Evolutionary conservation across 2,113 vertebrate genomes (phyloP).

Genomic region (zebrafish (Danio rerio)): GRCz12tu NC_133192.1:30006501-30007000

Average conservation of each 20-base stretch:
- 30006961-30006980: constrained; percentile 27
- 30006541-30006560: constrained; percentile 36
- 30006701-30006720: constrained; percentile 58
- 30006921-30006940: constrained; percentile 21
- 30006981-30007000: constrained; percentile 12
- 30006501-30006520: constrained; percentile 53
- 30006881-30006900: constrained; percentile 30
- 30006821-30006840: constrained; percentile 29
- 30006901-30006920: constrained; percentile 2
- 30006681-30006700: constrained; percentile 54
- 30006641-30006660: constrained; percentile 21
- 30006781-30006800: constrained; percentile 54
- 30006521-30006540: constrained; percentile 52
- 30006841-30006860: constrained; percentile 38
- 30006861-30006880: constrained; percentile 41
- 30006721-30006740: constrained; percentile 63
- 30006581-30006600: constrained; percentile 35
- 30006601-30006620: constrained; percentile 51
- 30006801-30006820: constrained; percentile 46
- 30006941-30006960: constrained; percentile 10
- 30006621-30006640: constrained; percentile 44
- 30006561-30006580: constrained; percentile 32
- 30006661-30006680: constrained; percentile 36
- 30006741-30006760: constrained; percentile 64
- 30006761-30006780: constrained; percentile 58